These are phyloP conservation scores for Druon quercuslanigerum DNA, from an alignment of 1,140 invertebrate genomes.

Conservation along the genomic window DNA sequence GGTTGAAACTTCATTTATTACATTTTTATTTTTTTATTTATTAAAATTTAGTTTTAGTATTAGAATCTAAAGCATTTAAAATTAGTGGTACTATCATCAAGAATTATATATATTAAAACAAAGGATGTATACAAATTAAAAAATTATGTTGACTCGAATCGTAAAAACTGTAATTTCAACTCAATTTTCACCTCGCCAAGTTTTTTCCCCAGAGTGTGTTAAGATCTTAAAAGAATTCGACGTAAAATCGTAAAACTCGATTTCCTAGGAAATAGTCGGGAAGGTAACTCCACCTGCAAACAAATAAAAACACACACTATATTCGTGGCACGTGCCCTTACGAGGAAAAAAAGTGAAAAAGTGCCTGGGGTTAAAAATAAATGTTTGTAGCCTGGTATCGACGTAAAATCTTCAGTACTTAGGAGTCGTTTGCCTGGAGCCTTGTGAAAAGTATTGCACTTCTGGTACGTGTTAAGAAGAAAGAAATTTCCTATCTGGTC, in stretches of 20 bases:
- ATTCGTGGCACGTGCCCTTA: constrained; percentile 24
- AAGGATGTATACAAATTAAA: too few species aligned
- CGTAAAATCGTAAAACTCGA: constrained; percentile 22
- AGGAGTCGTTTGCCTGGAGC: constrained; percentile 9
- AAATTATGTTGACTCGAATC: too few species aligned
- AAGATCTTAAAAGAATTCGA: constrained; percentile 4
- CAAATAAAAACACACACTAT: constrained; percentile 13
- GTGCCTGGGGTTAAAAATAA: constrained; percentile 29
- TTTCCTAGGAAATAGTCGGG: constrained; percentile 14
- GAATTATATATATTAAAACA: too few species aligned
- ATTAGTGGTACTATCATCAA: too few species aligned
- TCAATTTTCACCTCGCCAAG: background rate
- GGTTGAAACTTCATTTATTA: too few species aligned
- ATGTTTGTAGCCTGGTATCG: constrained; percentile 8
- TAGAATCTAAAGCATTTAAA: too few species aligned
- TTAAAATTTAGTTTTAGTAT: too few species aligned
- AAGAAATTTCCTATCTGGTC: background rate
- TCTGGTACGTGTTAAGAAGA: background rate
- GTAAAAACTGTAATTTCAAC: too few species aligned
- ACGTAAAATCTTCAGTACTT: constrained; percentile 23
- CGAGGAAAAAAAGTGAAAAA: constrained; percentile 15
- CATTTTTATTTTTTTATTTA: too few species aligned
- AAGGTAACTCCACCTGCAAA: constrained; percentile 19
- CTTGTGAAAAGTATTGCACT: background rate
- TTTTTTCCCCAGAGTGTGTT: constrained; percentile 14